Conservation (phyloP, 1,140 invertebrate species). For the Radopholus similis region DNA sequence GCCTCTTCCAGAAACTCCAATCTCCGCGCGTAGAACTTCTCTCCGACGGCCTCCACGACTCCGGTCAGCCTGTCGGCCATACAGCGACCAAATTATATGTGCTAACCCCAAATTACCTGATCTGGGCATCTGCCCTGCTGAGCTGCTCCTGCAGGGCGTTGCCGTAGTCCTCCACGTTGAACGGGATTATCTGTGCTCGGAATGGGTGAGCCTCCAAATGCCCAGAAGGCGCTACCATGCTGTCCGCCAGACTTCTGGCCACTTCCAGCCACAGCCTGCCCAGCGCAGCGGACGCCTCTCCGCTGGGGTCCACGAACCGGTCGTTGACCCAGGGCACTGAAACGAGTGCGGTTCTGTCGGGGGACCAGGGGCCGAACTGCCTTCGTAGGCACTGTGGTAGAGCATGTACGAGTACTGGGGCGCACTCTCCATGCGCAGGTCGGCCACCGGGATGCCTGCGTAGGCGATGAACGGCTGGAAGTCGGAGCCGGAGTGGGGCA, state of each 20-base stretch:
- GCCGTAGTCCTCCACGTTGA: constrained; percentile 47
- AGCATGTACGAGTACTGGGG: constrained; percentile 45
- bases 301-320: constrained; percentile 36
- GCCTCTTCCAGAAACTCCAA: constrained; percentile 19
- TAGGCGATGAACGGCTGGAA: constrained; percentile 47
- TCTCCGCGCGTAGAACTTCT: constrained; percentile 14
- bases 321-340: constrained; percentile 36
- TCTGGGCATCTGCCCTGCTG: constrained; percentile 25
- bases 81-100: not conserved
- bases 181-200: constrained; percentile 36
- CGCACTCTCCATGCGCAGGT: constrained; percentile 38
- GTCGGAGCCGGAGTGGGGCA: constrained; percentile 43
- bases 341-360: constrained; percentile 3
- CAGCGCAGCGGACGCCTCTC: constrained; percentile 31
- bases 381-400: constrained; percentile 44
- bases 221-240: constrained; percentile 29
- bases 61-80: constrained; percentile 7
- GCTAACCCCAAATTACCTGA: constrained; percentile 13
- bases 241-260: constrained; percentile 34
- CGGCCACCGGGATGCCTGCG: constrained; percentile 41
- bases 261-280: constrained; percentile 51
- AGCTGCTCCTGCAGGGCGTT: constrained; percentile 24
- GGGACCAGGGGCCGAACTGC: constrained; percentile 12
- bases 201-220: constrained; percentile 5
- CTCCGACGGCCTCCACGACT: constrained; percentile 25